phyloP scores from a whole-genome alignment of 2,888 invertebrate species.

The Synanthedon myopaeformis region DNA sequence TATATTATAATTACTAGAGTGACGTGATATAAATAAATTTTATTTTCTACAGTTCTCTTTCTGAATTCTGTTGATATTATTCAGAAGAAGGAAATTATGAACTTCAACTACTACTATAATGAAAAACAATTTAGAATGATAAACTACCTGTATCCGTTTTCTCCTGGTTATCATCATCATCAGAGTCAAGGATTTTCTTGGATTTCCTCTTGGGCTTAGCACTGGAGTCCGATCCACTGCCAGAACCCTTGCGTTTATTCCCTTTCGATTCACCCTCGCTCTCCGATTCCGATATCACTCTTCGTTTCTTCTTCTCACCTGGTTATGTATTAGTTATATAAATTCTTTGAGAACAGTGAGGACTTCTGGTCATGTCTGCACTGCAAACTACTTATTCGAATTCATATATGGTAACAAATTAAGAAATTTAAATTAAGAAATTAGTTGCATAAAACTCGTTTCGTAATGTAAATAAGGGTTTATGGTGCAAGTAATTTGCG shows the following conservation, averaged over 20 bases:
- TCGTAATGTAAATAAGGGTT: too few species aligned
- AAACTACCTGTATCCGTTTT: slow-evolving; percentile 38
- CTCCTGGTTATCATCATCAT: slow-evolving; percentile 64
- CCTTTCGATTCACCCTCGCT: slow-evolving; percentile 45
- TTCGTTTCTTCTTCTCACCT: slow-evolving; percentile 53
- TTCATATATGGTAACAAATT: too few species aligned
- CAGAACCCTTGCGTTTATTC: slow-evolving; percentile 50
- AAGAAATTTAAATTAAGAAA: too few species aligned
- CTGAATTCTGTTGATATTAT: too few species aligned
- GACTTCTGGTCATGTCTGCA: background rate
- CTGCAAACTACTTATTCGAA: too few species aligned
- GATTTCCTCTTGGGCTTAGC: slow-evolving; percentile 60
- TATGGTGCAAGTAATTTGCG: too few species aligned
- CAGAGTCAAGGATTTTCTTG: slow-evolving; percentile 75
- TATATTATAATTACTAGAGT: too few species aligned
- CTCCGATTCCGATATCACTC: slow-evolving; percentile 65
- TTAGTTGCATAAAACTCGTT: too few species aligned
- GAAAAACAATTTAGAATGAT: background rate
- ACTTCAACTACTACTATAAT: background rate
- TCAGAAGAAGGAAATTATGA: background rate
- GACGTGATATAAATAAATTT: too few species aligned
- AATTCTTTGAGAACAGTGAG: background rate
- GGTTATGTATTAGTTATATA: slow-evolving; percentile 1
- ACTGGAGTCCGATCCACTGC: slow-evolving; percentile 55
- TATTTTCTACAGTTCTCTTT: too few species aligned